These are phyloP conservation scores for Trididemnum clinides DNA, from an alignment of 23 tunicate species.

Conservation along the genomic window DNA sequence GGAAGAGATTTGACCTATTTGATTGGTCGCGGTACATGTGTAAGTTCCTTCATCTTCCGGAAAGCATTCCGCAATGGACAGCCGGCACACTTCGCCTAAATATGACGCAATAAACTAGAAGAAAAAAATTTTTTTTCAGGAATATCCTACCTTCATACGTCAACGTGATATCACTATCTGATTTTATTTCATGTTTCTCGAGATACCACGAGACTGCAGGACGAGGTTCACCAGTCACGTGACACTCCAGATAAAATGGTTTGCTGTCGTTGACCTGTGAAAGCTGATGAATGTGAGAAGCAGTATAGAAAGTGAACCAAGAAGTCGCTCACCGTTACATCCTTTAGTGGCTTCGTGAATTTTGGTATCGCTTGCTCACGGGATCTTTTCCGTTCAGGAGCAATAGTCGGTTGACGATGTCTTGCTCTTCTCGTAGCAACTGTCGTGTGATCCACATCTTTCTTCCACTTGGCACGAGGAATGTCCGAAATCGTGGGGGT, in stretches of 20 bases:
- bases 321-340: constrained; percentile 35
- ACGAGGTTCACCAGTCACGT: constrained; percentile 71
- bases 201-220: constrained; percentile 82
- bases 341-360: constrained; percentile 40
- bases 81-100: constrained; percentile 69
- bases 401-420: constrained; percentile 27
- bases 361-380: constrained; percentile 36
- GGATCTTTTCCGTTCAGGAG: constrained; percentile 28
- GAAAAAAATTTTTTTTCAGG: too few species aligned
- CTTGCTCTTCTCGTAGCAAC: constrained; percentile 77
- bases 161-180: constrained; percentile 72
- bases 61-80: constrained; percentile 73
- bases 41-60: constrained; percentile 87
- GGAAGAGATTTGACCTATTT: constrained; percentile 53
- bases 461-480: constrained; percentile 72
- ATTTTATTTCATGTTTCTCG: constrained; percentile 63
- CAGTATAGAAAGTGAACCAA: background rate
- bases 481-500: constrained; percentile 17
- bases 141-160: constrained; percentile 55
- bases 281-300: too few species aligned
- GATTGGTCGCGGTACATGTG: constrained; percentile 69
- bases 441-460: constrained; percentile 65
- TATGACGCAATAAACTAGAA: too few species aligned
- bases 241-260: constrained; percentile 72
- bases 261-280: constrained; percentile 55